These are phyloP conservation scores for Aphaenogaster floridana DNA, from an alignment of 1,140 invertebrate species.

Conservation along the genomic window DNA sequence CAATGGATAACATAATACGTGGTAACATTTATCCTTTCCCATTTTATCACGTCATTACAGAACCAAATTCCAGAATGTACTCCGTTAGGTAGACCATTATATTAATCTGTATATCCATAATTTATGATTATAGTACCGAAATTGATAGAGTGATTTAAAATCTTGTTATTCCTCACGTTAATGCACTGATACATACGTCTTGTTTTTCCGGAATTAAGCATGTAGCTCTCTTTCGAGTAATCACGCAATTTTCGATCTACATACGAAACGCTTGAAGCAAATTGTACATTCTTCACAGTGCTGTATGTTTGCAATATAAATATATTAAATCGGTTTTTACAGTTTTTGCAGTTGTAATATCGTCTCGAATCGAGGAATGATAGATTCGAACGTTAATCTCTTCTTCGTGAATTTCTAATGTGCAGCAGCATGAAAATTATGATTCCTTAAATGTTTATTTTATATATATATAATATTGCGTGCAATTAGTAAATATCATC, in stretches of 20 bases:
- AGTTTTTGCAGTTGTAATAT: constrained; percentile 44
- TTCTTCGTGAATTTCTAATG: constrained; percentile 58
- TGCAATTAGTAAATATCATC: too few relatives aligned
- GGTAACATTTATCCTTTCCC: constrained; percentile 18
- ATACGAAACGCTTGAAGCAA: constrained; percentile 66
- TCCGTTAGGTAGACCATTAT: constrained; percentile 56
- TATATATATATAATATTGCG: constrained; percentile 73
- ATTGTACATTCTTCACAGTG: constrained; percentile 56
- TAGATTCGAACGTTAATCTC: constrained; percentile 46
- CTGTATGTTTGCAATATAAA: constrained; percentile 45
- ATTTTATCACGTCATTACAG: constrained; percentile 44
- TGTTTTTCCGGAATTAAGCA: constrained; percentile 63
- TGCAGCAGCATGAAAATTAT: constrained; percentile 74
- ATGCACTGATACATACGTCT: constrained; percentile 70
- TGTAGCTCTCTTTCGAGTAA: constrained; percentile 64
- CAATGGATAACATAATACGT: not conserved
- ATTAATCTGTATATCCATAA: constrained; percentile 54
- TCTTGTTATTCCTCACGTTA: constrained; percentile 65
- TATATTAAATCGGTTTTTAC: constrained; percentile 52
- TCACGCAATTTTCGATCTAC: constrained; percentile 60
- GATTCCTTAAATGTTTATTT: constrained; percentile 74
- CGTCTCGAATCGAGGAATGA: constrained; percentile 1
- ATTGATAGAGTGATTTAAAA: constrained; percentile 44
- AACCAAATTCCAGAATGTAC: constrained; percentile 78
- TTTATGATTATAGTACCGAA: constrained; percentile 20